phyloP scores from a whole-genome alignment of 2,888 invertebrate genomes.

The Netelia melanura region DNA sequence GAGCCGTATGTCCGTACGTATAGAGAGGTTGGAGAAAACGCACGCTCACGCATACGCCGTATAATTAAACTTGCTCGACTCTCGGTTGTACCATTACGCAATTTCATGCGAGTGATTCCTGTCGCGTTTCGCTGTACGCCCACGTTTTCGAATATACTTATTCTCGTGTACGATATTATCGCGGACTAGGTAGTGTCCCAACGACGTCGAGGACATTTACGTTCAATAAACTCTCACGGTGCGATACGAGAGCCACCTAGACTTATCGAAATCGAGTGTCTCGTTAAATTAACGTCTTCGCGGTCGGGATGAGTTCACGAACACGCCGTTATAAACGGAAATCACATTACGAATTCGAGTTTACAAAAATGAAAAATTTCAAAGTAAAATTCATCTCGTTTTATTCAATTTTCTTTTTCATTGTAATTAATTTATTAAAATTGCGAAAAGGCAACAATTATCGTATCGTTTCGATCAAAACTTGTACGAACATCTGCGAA shows the following conservation, averaged over 20 bases:
- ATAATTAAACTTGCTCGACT: conserved; percentile 73
- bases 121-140: conserved; percentile 63
- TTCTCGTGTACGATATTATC: not conserved
- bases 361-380: not conserved
- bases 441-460: too few species aligned
- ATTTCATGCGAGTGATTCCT: conserved; percentile 69
- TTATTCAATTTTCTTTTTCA: too few species aligned
- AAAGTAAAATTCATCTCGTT: too few species aligned
- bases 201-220: conserved; percentile 60
- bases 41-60: conserved; percentile 71
- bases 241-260: conserved; percentile 11
- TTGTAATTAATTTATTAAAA: too few species aligned
- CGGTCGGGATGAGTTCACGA: not conserved
- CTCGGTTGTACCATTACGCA: conserved; percentile 73
- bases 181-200: conserved; percentile 33
- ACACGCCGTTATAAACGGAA: not conserved
- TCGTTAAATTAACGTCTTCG: conserved; percentile 35
- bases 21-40: conserved; percentile 31
- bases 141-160: conserved; percentile 56
- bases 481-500: too few species aligned
- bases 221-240: conserved; percentile 47
- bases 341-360: not conserved
- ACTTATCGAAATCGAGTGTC: conserved; percentile 25
- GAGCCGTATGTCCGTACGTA: conserved; percentile 44
- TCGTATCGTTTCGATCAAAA: too few species aligned